A percentile compares a stretch with the other conserved stretches of the same genome.
Evolutionary conservation across 2,797 vertebrate genomes (phyloP).

Genomic region (Chelon auratus): DNA sequence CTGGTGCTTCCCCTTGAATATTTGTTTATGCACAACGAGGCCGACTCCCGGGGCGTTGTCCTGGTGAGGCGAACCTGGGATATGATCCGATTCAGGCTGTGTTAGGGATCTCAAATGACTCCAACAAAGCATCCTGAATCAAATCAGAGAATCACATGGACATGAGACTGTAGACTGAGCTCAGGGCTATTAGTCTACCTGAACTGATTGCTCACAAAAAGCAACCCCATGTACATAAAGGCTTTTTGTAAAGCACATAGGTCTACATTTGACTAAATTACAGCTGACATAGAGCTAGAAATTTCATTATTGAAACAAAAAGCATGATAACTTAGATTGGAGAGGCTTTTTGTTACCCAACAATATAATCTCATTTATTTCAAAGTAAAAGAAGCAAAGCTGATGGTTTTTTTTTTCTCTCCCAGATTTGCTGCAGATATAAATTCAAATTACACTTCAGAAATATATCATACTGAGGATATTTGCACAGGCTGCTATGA

Average conservation of each 20-base stretch:
- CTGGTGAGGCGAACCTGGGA: conserved; percentile 55
- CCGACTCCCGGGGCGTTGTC: conserved; percentile 52
- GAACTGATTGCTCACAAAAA: conserved; percentile 60
- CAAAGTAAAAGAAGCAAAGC: conserved; percentile 8
- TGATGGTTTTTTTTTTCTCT: conserved; percentile 1
- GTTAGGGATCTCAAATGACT: conserved; percentile 76
- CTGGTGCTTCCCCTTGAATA: conserved; percentile 28
- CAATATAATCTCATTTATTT: conserved; percentile 2
- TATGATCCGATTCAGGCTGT: conserved; percentile 69
- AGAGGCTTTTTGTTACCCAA: not conserved
- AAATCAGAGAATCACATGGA: conserved; percentile 75
- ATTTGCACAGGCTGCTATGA: not conserved
- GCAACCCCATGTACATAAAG: conserved; percentile 21
- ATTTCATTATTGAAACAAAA: not conserved
- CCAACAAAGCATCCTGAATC: conserved; percentile 72
- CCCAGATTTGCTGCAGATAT: conserved; percentile 2
- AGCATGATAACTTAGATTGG: not conserved
- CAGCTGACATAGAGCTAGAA: conserved; percentile 12
- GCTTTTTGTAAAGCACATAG: conserved; percentile 33
- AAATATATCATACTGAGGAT: not conserved
- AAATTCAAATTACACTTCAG: not conserved
- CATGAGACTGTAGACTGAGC: conserved; percentile 57
- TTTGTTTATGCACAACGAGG: conserved; percentile 49
- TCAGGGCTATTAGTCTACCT: conserved; percentile 71
- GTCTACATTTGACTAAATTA: conserved; percentile 23